Base-by-base conservation (phyloP, 1,140 invertebrate genomes). In the Papilio xuthus region DNA sequence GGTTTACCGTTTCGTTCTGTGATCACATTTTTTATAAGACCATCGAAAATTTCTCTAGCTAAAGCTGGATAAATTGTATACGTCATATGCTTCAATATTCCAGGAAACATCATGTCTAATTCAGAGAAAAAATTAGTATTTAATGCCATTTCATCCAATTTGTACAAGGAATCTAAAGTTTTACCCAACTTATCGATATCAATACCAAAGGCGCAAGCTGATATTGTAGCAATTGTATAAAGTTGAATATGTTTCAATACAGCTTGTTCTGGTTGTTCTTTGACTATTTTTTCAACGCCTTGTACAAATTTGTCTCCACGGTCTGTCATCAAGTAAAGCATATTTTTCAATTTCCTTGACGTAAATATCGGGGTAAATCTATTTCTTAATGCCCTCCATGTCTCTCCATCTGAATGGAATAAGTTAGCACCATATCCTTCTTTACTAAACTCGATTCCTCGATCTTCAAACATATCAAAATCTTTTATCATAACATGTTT, bases 401-500 rank as follows among this genome's bases (percentile, higher is more conserved):
- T 90, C 81, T 92, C 87, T 0, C 92, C 92, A 32, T 94, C 90
- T 20, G 94, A 80, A 75, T 86, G 87, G 50, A 94, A 92, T 12
- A 95, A 63, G n/a, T 90, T 89, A 0, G 82, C 88, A 2, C 93
- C 89, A 0, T 95, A 78, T 0, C 94, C 94, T 84, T 95, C 94
- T 20, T 92, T 92, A 78, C 94, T 92, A n/a, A 92, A 85, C 56
- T 89, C 85, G 0, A 93, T 69, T 0, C 90, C 92, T 4, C 94
- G 93, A 78, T 95, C 93, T 44, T 90, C 81, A 47, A 96, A 96
- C 28, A 90, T 84, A 32, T 90, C 82, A 63, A 95, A 96, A 80
- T 96, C 95, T 83, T 94, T 95, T 9, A 95, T 92, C 37, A 96
- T 78, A 4, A 96, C 92, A 32, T 93, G 87, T 83, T 95, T 95